Evolutionary conservation across 2,797 vertebrate genomes (phyloP).

Genomic region (Margarornis squamiger): DNA sequence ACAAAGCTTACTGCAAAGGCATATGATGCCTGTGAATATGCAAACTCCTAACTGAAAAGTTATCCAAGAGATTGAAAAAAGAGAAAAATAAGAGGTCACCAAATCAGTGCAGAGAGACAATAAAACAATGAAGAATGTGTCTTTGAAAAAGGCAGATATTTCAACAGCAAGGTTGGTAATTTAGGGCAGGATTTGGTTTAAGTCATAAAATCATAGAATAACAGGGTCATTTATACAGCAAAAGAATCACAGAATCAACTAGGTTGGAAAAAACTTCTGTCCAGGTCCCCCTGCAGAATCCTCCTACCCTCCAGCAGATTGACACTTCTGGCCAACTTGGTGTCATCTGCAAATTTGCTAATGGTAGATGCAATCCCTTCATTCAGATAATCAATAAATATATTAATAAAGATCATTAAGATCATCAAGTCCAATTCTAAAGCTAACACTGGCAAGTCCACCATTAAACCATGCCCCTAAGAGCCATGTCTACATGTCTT

Average conservation of each 20-base stretch:
- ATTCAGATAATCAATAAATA: neutral
- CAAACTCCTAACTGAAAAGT: neutral
- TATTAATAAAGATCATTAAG: neutral
- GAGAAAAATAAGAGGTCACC: neutral
- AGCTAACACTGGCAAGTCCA: neutral
- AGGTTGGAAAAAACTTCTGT: neutral
- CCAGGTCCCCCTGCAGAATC: neutral
- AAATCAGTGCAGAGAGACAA: neutral
- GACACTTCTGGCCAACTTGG: neutral
- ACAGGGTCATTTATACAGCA: neutral
- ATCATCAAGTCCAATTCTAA: neutral
- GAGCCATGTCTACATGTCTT: rapidly evolving
- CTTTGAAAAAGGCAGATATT: neutral
- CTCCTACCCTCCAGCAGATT: neutral
- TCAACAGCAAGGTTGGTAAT: neutral
- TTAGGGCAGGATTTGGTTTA: neutral
- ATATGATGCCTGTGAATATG: neutral
- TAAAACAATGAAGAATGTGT: neutral
- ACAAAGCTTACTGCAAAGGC: neutral
- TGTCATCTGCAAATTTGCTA: neutral
- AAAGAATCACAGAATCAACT: neutral
- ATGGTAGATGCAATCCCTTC: neutral
- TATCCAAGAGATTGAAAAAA: neutral
- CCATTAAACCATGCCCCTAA: neutral
- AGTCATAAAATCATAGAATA: neutral